Base-by-base conservation (phyloP, 2,797 vertebrate genomes). In the Phaenicophaeus curvirostris region DNA sequence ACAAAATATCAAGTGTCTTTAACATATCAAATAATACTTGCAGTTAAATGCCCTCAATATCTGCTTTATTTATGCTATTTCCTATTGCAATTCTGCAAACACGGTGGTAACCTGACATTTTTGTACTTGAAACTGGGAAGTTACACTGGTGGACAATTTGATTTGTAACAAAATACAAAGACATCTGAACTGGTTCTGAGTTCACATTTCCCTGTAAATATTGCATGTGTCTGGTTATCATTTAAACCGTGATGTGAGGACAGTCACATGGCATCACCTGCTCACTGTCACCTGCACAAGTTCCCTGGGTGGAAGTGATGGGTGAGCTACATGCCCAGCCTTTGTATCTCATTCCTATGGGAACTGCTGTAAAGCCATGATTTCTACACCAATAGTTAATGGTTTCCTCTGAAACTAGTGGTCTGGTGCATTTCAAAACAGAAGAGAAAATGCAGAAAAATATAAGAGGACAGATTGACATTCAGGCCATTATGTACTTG, bases 1-100 rank as follows among this genome's bases (percentile, higher is more conserved):
- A 95, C 87, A 94, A 96, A 91, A 85, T 65, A 39, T 88, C 88
- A 90, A 51, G 61, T 51, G 16, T 54, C 86, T 90, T 76, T 73
- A 89, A 74, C 30, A 42, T 14, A 87, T 65, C 37, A 65, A 90
- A 57, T 28, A 82, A 28, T 92, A 82, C 84, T 85, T 95, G 63
- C 61, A 73, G 35, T 76, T 53, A 44, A 27, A 51, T 31, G 53
- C 8, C 12, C 27, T 58, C 44, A 5, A 37, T 51, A 66, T 62
- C 63, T 65, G 35, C 27, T 87, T 27, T 51, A 37, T 65, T 72
- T 58, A 35, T 5, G 8, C 24, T 67, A 5, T 89, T 89, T 89
- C 44, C 68, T 68, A n/a, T 30, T 37, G 33, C 44, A 85, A 50
- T 65, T 79, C 75, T 65, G 19, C 78, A 83, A 76, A 71, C 31